Base-by-base conservation (phyloP, 37 sponge, comb jelly and placozoan species). In the Eunapius fragilis region DNA sequence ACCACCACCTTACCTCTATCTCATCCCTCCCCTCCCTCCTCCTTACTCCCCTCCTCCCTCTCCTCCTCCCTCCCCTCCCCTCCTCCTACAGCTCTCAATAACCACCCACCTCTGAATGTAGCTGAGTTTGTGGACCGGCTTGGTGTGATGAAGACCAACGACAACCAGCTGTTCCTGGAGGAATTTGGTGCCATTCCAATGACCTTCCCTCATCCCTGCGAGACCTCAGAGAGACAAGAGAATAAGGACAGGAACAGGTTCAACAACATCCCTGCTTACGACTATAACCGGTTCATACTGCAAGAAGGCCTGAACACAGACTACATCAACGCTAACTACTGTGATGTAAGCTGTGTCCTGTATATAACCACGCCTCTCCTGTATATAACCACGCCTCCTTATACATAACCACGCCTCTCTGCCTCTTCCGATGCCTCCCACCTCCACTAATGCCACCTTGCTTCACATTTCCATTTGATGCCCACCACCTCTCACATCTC, bases 321-420 rank as follows among this genome's bases (percentile, higher is more conserved):
- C 90, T 96, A 96, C 74, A 94, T 96, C 75, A 96, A 96, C 69
- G 96, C 94, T 70, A 89, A 38, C 80, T 91, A 89, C 77, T 80
- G 87, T 80, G 86, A 94, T 72, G 96, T 96, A 70, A 90, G 96
- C 78, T 22, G 35, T 14, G 25, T 9, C 25, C 34, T 32, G n/a
- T n/a, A n/a, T n/a, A n/a, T n/a, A n/a, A 41, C 41, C 41, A 9
- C 41, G 6, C 41, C 41, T 70, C n/a, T 9, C 25, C 34, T 32
- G n/a, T n/a, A n/a, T n/a, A n/a, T n/a, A n/a, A 41, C 41, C 41
- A 9, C 41, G 6, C 41, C 41, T 70, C n/a, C n/a, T n/a, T n/a
- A n/a, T n/a, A n/a, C n/a, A n/a, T n/a, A n/a, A n/a, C n/a, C 41
- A 3, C 41, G 3, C 41, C 41, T 41, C 41, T 6, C 41, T 41